These are phyloP conservation scores for Hephaestus fuliginosus DNA, from an alignment of 2,797 vertebrate genomes.

Conservation along the genomic window DNA sequence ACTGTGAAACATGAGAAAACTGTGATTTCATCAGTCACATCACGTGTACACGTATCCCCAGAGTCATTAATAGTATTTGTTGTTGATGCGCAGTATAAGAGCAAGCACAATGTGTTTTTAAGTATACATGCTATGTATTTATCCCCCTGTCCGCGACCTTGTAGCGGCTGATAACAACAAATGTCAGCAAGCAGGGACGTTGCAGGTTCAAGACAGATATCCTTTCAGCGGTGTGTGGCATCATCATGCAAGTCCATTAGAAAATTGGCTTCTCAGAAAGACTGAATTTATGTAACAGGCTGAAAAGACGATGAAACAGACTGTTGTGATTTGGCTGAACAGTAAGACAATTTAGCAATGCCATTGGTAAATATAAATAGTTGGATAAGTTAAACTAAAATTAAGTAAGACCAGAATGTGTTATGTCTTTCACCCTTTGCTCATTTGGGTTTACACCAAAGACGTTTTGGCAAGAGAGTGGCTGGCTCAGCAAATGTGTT, in stretches of 20 bases:
- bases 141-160: neutral
- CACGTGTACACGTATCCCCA: neutral
- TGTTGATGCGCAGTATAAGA: neutral
- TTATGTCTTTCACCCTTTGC: conserved; percentile 1
- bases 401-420: neutral
- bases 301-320: neutral
- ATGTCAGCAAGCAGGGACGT: neutral
- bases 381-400: neutral
- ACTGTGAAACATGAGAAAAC: neutral
- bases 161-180: neutral
- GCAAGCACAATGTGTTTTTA: neutral
- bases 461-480: conserved; percentile 8
- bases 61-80: neutral
- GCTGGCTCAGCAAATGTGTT: conserved; percentile 3
- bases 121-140: neutral
- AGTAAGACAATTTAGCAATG: neutral
- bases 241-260: neutral
- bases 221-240: neutral
- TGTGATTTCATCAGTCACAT: neutral
- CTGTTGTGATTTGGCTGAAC: neutral
- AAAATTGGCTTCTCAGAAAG: neutral
- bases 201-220: neutral
- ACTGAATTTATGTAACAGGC: neutral
- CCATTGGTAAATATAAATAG: neutral
- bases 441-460: conserved; percentile 19